Conservation (phyloP, 2,888 invertebrate genomes). For the Eilema depressum region DNA sequence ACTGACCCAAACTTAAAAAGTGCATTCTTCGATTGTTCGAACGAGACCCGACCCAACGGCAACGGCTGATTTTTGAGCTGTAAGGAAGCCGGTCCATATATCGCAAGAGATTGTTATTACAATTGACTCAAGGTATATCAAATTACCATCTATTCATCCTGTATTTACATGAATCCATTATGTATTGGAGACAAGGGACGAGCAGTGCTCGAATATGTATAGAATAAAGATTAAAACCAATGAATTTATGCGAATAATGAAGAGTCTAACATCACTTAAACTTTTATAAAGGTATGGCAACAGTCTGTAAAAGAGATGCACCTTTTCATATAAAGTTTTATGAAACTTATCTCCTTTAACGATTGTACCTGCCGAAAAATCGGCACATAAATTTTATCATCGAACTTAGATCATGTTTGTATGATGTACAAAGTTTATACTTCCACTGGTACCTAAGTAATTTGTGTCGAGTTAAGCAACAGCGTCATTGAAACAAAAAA, state of each 20-base stretch:
- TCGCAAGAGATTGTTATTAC: conserved; percentile 58
- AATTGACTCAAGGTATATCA: conserved; percentile 78
- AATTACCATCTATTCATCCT: conserved; percentile 55
- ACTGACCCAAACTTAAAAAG: conserved; percentile 42
- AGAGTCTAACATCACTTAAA: conserved; percentile 18
- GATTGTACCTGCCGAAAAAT: background rate
- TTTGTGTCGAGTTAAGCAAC: conserved; percentile 33
- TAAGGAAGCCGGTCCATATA: conserved; percentile 48
- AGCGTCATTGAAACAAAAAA: conserved; percentile 48
- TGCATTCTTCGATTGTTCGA: conserved; percentile 37
- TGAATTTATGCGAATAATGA: conserved; percentile 38
- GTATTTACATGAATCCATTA: conserved; percentile 63
- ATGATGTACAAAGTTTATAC: conserved; percentile 32
- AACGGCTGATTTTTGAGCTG: conserved; percentile 9
- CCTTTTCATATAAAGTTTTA: no score
- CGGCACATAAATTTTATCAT: conserved; percentile 13
- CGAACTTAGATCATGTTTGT: conserved; percentile 15
- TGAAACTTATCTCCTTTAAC: no score
- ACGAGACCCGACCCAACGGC: conserved; percentile 20
- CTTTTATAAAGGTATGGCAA: conserved; percentile 2
- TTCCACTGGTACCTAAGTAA: conserved; percentile 32
- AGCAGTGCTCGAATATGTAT: conserved; percentile 56
- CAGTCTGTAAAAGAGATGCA: no score
- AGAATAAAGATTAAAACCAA: conserved; percentile 10
- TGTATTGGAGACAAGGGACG: conserved; percentile 63